A percentile compares a stretch with the other conserved stretches of the same genome.
These are phyloP conservation scores for Sebastes schlegelii DNA, from an alignment of 2,113 vertebrate species.

Conservation along the genomic window DNA sequence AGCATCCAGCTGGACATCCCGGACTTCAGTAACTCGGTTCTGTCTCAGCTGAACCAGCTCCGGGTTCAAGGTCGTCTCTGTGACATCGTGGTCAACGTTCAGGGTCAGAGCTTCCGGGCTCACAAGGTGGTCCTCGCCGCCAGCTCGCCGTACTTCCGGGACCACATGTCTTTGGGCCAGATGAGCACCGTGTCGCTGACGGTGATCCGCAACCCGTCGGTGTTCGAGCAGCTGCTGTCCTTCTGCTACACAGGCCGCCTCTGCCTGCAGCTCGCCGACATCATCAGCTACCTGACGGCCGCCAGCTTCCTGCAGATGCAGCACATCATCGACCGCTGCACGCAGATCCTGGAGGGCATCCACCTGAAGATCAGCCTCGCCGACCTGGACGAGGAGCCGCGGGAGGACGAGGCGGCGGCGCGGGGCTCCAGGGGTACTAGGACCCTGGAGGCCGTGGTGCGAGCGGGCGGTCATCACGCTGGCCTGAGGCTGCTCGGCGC, in stretches of 20 bases:
- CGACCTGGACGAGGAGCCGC: constrained; percentile 89
- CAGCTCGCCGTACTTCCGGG: constrained; percentile 99
- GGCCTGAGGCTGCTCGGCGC: constrained; percentile 83
- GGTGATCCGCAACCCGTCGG: constrained; percentile 95
- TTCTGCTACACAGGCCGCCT: constrained; percentile 98
- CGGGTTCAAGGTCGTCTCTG: constrained; percentile 97
- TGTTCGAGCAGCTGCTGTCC: constrained; percentile 96
- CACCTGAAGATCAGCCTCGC: constrained; percentile 96
- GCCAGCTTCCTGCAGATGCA: constrained; percentile 99
- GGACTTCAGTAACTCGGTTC: constrained; percentile 98
- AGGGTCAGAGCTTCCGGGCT: constrained; percentile 96
- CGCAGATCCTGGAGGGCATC: constrained; percentile 96
- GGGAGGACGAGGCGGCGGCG: constrained; percentile 75
- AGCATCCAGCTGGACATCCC: constrained; percentile 98
- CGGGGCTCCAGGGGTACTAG: constrained; percentile 83
- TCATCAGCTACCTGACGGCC: constrained; percentile 98
- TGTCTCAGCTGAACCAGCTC: constrained; percentile 96
- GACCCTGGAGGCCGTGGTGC: constrained; percentile 82
- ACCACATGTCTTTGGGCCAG: constrained; percentile 99
- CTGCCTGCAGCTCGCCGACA: constrained; percentile 95
- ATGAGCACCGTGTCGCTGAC: constrained; percentile 98
- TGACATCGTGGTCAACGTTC: constrained; percentile 97
- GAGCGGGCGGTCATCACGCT: constrained; percentile 43
- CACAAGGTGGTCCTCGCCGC: constrained; percentile 99
- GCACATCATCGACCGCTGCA: constrained; percentile 99